These are phyloP conservation scores for Diachrysia chrysitis DNA, from an alignment of 2,888 invertebrate species.

Conservation along the genomic window DNA sequence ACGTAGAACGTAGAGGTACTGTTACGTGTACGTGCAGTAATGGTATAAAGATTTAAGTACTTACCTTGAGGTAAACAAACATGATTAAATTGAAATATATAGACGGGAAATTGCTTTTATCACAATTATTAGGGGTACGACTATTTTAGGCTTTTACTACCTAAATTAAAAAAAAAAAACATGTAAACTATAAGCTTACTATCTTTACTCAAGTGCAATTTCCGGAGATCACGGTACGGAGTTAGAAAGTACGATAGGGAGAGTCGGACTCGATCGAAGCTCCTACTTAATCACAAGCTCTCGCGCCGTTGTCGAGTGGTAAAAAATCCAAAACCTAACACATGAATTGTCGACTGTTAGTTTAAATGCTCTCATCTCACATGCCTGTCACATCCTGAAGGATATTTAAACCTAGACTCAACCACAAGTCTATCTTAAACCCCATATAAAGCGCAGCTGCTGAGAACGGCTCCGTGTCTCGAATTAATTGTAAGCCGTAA, in stretches of 20 bases:
- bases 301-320: no score
- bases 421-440: constrained; percentile 3
- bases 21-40: not conserved
- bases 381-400: not conserved
- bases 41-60: constrained; percentile 1
- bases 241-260: no score
- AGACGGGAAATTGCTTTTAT: not conserved
- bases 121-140: not conserved
- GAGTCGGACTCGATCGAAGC: no score
- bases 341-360: no score
- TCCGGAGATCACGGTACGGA: no score
- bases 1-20: not conserved
- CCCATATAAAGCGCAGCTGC: not conserved
- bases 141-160: no score
- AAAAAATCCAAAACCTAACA: no score
- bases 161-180: no score
- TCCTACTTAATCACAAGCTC: no score
- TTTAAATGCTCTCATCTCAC: not conserved
- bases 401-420: not conserved
- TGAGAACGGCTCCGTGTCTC: constrained; percentile 4
- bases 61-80: not conserved
- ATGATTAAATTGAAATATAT: not conserved
- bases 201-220: no score
- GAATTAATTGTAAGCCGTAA: constrained; percentile 4
- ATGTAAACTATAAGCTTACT: no score